Evolutionary conservation across 2,113 vertebrate genomes (phyloP).

Genomic region (Tichodroma muraria): DNA sequence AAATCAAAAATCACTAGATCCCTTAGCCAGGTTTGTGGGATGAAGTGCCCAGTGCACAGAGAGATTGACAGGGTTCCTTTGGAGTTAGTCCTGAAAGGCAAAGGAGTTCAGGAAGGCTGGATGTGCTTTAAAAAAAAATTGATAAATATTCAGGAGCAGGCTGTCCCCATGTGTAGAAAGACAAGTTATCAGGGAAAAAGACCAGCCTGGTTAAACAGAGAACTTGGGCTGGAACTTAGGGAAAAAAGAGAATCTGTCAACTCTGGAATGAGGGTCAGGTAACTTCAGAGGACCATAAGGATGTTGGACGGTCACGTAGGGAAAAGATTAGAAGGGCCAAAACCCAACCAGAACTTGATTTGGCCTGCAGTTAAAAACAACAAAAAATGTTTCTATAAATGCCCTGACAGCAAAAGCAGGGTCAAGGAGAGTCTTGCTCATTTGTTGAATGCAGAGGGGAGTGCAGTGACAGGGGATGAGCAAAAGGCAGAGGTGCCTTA

Average conservation of each 20-base stretch:
- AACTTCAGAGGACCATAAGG: background rate
- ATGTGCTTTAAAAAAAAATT: background rate
- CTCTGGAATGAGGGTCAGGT: background rate
- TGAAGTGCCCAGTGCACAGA: background rate
- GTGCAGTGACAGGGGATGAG: background rate
- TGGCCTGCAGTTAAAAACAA: background rate
- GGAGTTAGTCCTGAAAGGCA: background rate
- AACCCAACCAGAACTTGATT: background rate
- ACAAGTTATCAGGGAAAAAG: background rate
- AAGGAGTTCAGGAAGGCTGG: background rate
- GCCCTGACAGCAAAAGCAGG: background rate
- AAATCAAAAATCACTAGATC: background rate
- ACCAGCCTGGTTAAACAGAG: background rate
- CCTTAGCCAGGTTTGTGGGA: background rate
- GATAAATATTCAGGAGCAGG: background rate
- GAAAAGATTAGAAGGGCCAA: background rate
- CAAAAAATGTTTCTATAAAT: background rate
- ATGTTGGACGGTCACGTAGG: background rate
- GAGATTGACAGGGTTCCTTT: background rate
- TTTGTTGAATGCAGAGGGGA: background rate
- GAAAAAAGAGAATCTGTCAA: background rate
- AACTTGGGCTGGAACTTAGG: background rate
- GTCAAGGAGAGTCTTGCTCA: background rate
- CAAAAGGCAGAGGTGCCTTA: background rate
- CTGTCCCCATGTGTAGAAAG: background rate